Base-by-base conservation (phyloP, 2,888 invertebrate genomes). In the Apotomis turbidana region DNA sequence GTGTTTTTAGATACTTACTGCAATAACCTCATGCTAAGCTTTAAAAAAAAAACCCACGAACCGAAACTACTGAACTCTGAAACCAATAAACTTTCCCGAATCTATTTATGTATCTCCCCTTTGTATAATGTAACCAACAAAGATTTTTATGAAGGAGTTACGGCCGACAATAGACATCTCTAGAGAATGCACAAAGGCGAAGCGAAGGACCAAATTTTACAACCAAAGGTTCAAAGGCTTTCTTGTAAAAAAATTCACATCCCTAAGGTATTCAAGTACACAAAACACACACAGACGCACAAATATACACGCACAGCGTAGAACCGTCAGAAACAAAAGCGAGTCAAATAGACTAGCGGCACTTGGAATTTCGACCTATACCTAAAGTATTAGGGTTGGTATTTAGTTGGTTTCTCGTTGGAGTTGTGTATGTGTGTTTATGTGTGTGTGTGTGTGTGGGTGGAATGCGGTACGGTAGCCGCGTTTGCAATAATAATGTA, bases 191-290 rank as follows among this genome's bases (percentile, higher is more conserved):
- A 62, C 71, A 67, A 67, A 67, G 70, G 63, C 27, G 13, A 85
- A 81, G 84, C 82, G 86, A 86, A 87, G 85, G 87, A 84, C 83
- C 78, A 77, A 82, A 80, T 88, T 88, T 90, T 87, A 89, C 89
- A 87, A 79, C 82, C 83, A 82, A 88, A 89, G 87, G 89, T 88
- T 88, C 72, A 63, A 68, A 72, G 72, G 67, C 60, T 67, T 57
- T 13, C 90, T 90, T 90, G 89, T 89, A 87, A 91, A 90, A 88
- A 87, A 88, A 85, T 90, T 89, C 89, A 88, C 88, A 88, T 91
- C 91, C 90, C 91, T 69, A 78, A 87, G 90, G 91, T 90, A 86
- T 89, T 87, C 76, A 76, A 78, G 81, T 81, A 84, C 83, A 82
- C 83, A 81, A 84, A 85, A 81, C 84, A 78, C 81, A 81, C 81